Base-by-base conservation (phyloP, 2,888 invertebrate genomes). In the Osmoderma eremita region DNA sequence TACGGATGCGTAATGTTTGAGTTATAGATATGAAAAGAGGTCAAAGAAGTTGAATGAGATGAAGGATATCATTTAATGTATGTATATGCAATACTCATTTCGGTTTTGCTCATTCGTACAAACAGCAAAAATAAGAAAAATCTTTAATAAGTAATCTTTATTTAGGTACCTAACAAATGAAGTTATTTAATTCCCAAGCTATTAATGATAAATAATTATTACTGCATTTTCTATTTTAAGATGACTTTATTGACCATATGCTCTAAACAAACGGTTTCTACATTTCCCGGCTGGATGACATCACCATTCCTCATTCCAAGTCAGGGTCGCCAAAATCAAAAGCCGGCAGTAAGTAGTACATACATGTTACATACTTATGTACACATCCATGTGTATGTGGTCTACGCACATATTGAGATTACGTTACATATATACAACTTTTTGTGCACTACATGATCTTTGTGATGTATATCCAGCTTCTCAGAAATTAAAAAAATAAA, bases 181-280 rank as follows among this genome's bases (percentile, higher is more conserved):
- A 30, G 10, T 30, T 30, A 42, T 8, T 45, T 17, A 15, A 42
- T 24, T 22, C 8, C n/a, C 45, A 6, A 15, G 13, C 56, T 48
- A 54, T 56, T 48, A 49, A 56, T 58, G 65, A 65, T 48, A 58
- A 65, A 65, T 53, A 53, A 53, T 65, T 56, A 54, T 56, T 56
- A 54, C 22, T 49, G 66, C 61, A 66, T n/a, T 51, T 58, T 61
- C 66, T 66, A 66, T 66, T 66, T 62, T 41, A 17, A 51, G 61
- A 49, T n/a, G 13, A 18, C 24, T 66, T 66, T 62, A 62, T 58
- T 58, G 51, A 61, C 58, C 66, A 66, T 66, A 58, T 66, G 66
- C 49, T 51, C 10, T 50, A 50, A 50, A 61, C 51, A 66, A 54
- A 65, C 65, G 49, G 58, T 58, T 58, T 56, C 15, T 56, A 48